These are phyloP conservation scores for Hapalemur alaotrensis DNA, from an alignment of 2,797 vertebrate species.

Conservation along the genomic window DNA sequence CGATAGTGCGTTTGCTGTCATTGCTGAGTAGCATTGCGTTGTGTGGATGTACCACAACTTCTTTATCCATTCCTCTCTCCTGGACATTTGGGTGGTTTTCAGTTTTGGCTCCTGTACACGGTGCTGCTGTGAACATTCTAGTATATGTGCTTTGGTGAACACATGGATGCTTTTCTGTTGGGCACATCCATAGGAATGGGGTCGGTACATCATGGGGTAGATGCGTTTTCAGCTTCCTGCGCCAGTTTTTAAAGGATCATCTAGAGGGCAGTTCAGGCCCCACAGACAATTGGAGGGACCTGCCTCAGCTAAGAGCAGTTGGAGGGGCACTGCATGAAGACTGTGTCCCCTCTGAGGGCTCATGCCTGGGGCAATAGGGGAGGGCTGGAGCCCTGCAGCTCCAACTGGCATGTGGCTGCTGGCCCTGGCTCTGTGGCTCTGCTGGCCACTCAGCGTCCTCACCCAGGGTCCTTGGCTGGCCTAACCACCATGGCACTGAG, in stretches of 20 bases:
- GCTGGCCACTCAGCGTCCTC: neutral
- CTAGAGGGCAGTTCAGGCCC: neutral
- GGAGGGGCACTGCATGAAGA: neutral
- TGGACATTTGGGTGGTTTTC: neutral
- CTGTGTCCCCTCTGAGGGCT: fast-evolving
- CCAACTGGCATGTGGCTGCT: neutral
- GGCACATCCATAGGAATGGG: neutral
- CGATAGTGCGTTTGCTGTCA: too few species aligned
- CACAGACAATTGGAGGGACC: fast-evolving
- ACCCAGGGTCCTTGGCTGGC: neutral
- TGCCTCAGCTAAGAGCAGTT: neutral
- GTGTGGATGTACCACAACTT: neutral
- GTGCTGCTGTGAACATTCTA: neutral
- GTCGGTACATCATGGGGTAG: neutral
- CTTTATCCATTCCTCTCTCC: neutral
- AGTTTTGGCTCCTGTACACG: neutral
- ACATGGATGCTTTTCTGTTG: neutral
- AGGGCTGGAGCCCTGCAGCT: neutral
- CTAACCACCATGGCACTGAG: neutral
- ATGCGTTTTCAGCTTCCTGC: neutral
- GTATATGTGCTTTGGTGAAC: neutral
- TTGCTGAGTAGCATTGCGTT: neutral
- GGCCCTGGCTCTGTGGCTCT: neutral
- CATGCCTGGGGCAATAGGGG: neutral
- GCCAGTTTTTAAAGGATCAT: neutral